Conservation (phyloP, 2,888 invertebrate species). For the Drosophila multiciliata region DNA sequence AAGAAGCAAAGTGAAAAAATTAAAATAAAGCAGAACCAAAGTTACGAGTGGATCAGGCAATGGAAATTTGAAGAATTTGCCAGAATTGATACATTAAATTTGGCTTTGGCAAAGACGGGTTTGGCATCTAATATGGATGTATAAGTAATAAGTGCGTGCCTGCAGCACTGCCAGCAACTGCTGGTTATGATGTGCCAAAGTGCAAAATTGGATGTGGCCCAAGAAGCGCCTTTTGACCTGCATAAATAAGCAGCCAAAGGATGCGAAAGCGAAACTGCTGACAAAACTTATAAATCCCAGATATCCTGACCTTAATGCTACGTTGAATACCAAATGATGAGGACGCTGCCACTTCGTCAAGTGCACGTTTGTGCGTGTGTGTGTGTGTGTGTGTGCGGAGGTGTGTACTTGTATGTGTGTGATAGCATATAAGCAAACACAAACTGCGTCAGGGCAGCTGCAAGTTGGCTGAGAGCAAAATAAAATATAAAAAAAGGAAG, state of each 20-base stretch:
- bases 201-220: slow-evolving; percentile 41
- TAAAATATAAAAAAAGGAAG: neutral
- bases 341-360: slow-evolving; percentile 41
- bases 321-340: slow-evolving; percentile 80
- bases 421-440: slow-evolving; percentile 67
- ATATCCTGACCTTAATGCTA: slow-evolving; percentile 83
- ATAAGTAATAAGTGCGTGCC: slow-evolving; percentile 55
- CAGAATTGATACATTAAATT: slow-evolving; percentile 45
- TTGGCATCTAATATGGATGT: slow-evolving; percentile 52
- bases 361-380: slow-evolving; percentile 21
- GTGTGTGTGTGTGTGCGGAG: slow-evolving; percentile 2
- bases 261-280: slow-evolving; percentile 70
- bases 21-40: slow-evolving; percentile 11
- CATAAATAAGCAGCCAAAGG: slow-evolving; percentile 66
- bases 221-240: slow-evolving; percentile 49
- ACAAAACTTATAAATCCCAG: slow-evolving; percentile 81
- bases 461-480: slow-evolving; percentile 26
- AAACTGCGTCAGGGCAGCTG: slow-evolving; percentile 58
- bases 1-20: slow-evolving; percentile 33
- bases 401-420: slow-evolving; percentile 9
- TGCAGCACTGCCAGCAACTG: slow-evolving; percentile 40
- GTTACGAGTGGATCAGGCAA: slow-evolving; percentile 36
- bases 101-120: slow-evolving; percentile 2
- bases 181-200: slow-evolving; percentile 72
- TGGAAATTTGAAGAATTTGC: slow-evolving; percentile 29